These are phyloP conservation scores for Mobula hypostoma DNA, from an alignment of 2,113 vertebrate genomes.

Conservation along the genomic window DNA sequence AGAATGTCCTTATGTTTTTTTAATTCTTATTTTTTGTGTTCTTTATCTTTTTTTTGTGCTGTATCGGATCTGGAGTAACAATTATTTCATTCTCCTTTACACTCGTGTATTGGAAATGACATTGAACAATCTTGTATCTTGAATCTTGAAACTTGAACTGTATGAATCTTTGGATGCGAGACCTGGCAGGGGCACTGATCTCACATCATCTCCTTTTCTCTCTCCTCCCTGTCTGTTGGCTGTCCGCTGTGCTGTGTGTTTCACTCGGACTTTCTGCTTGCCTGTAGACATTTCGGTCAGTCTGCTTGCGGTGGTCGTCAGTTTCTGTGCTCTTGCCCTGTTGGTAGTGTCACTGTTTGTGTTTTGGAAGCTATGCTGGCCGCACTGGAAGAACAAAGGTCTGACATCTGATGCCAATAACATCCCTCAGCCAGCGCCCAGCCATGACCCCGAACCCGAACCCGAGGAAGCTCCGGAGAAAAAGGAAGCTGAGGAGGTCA, in stretches of 20 bases:
- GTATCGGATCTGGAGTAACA: too few relatives aligned
- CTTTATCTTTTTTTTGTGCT: too few relatives aligned
- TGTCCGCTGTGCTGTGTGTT: slow-evolving; percentile 33
- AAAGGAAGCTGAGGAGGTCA: slow-evolving; percentile 59
- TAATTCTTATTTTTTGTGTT: too few relatives aligned
- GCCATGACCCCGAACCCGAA: slow-evolving; percentile 55
- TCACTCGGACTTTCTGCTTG: slow-evolving; percentile 48
- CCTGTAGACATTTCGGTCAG: slow-evolving; percentile 90
- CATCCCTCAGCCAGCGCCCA: slow-evolving; percentile 59
- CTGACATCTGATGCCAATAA: slow-evolving; percentile 55
- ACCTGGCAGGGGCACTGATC: neutral
- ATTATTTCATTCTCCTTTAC: too few relatives aligned
- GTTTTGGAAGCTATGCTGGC: slow-evolving; percentile 98
- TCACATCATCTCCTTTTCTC: slow-evolving; percentile 38
- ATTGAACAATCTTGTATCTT: too few relatives aligned
- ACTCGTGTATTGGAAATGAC: too few relatives aligned
- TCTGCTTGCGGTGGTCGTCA: slow-evolving; percentile 89
- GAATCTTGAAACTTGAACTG: too few relatives aligned
- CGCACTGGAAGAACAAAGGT: slow-evolving; percentile 87
- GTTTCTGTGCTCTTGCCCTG: slow-evolving; percentile 92
- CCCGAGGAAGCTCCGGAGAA: slow-evolving; percentile 67
- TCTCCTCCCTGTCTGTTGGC: slow-evolving; percentile 43
- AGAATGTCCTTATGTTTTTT: too few relatives aligned
- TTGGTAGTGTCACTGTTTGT: slow-evolving; percentile 93
- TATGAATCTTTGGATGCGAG: neutral